Evolutionary conservation across 2,113 vertebrate genomes (phyloP), one percentile per base, ranked within the genome.

Genomic region (Oryzias javanicus): DNA sequence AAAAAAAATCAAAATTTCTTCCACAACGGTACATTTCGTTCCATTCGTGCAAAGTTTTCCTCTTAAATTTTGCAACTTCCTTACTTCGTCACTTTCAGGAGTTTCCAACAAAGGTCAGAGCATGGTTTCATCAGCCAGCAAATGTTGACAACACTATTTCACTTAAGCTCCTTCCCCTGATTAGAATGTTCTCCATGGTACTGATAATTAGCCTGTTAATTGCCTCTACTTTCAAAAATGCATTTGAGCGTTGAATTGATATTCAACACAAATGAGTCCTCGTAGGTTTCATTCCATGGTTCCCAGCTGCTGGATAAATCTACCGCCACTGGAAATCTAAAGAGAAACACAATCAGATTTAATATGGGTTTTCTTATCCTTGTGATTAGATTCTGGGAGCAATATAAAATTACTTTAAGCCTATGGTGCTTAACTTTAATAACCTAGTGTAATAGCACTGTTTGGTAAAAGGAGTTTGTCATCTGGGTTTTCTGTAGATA

Each of bases 151-250:
- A 76, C 84, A 67, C 65, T 55, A 57, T 82, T 82, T 82, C 66
- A 85, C 70, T 87, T 81, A 74, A 84, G 76, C 79, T 70, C 46
- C 66, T 70, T 74, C 45, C 60, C 55, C 70, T 82, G 78, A 89
- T 89, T 88, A 89, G 60, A 79, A 83, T 84, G 79, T 83, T 83
- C 85, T 87, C 81, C 70, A 66, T 54, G 57, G 76, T 65, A 64
- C 74, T 70, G 72, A 78, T 90, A 88, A 89, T 90, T 90, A 85
- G 81, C 67, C 79, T 55, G 79, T 79, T 90, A 88, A 90, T 90
- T 87, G 86, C 77, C 70, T 74, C 74, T 76, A 78, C 81, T 82
- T 76, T 82, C 74, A 68, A 66, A 79, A 81, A 84, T 73, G 78
- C 82, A 87, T 88, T 82, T 87, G 79, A 88, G 85, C 83, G 78